phyloP scores from a whole-genome alignment of 2,797 vertebrate genomes.

The Poeciliopsis presidionis region DNA sequence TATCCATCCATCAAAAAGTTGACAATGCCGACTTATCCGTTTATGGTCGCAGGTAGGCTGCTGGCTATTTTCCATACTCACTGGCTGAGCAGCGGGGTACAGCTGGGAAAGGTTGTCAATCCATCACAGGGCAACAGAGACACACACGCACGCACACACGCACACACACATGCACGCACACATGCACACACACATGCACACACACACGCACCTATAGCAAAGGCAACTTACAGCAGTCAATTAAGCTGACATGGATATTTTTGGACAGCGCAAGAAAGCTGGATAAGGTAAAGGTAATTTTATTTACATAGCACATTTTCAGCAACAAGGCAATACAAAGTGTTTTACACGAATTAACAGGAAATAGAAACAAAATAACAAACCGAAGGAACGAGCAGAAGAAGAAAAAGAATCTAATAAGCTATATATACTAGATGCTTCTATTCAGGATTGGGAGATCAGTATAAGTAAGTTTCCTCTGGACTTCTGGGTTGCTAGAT shows the following conservation, averaged over 20 bases:
- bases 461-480: too few species aligned
- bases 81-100: neutral
- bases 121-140: neutral
- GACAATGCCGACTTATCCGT: neutral
- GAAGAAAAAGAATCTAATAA: too few species aligned
- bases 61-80: neutral
- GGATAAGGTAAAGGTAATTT: neutral
- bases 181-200: too few species aligned
- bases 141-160: neutral
- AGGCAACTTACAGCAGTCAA: neutral
- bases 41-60: neutral
- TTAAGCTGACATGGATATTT: neutral
- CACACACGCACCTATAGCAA: neutral
- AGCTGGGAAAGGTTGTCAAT: neutral
- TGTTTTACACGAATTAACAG: too few species aligned
- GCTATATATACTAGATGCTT: too few species aligned
- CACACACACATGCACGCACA: fast-evolving
- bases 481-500: neutral
- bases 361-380: too few species aligned
- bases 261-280: neutral
- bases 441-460: too few species aligned
- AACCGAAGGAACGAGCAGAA: too few species aligned
- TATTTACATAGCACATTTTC: too few species aligned
- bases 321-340: too few species aligned
- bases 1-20: neutral